Percentiles rank a stretch among this genome's conserved stretches.
phyloP scores from a whole-genome alignment of 2,797 vertebrate species.

The Menidia menidia region DNA sequence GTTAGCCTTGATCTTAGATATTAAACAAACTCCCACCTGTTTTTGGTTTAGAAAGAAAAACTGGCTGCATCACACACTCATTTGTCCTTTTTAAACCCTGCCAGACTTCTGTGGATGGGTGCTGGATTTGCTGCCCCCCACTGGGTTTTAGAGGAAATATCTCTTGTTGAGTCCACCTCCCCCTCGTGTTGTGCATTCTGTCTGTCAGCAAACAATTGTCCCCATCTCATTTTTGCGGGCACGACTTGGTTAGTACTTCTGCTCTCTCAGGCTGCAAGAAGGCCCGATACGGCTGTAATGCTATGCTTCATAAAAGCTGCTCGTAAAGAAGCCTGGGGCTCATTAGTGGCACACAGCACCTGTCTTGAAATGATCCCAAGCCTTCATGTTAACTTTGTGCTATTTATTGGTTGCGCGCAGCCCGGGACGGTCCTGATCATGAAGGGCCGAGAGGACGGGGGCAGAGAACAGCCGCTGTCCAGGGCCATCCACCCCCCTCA shows the following conservation, averaged over 20 bases:
- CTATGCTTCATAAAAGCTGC: conserved; percentile 8
- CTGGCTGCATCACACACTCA: background rate
- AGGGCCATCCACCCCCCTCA: conserved; percentile 65
- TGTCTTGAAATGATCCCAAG: background rate
- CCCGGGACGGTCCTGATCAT: conserved; percentile 79
- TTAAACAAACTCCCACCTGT: background rate
- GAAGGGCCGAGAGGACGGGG: conserved; percentile 82
- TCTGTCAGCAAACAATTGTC: conserved; percentile 42
- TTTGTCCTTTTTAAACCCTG: conserved; percentile 44
- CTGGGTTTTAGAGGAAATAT: conserved; percentile 37
- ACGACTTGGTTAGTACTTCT: background rate
- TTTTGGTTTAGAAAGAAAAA: conserved; percentile 10
- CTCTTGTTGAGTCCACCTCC: conserved; percentile 7
- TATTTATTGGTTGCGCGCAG: conserved; percentile 62
- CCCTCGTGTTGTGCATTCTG: conserved; percentile 43
- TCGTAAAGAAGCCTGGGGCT: conserved; percentile 13
- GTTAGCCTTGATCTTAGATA: background rate
- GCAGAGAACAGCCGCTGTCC: conserved; percentile 72
- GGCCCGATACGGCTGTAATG: background rate
- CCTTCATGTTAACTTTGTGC: conserved; percentile 6
- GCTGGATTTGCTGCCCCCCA: conserved; percentile 66
- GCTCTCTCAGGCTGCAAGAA: background rate
- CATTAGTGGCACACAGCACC: background rate
- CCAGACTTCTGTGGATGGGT: background rate
- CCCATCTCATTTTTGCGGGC: background rate